phyloP scores from a whole-genome alignment of 2,113 vertebrate species.

The Triplophysa rosa region DNA sequence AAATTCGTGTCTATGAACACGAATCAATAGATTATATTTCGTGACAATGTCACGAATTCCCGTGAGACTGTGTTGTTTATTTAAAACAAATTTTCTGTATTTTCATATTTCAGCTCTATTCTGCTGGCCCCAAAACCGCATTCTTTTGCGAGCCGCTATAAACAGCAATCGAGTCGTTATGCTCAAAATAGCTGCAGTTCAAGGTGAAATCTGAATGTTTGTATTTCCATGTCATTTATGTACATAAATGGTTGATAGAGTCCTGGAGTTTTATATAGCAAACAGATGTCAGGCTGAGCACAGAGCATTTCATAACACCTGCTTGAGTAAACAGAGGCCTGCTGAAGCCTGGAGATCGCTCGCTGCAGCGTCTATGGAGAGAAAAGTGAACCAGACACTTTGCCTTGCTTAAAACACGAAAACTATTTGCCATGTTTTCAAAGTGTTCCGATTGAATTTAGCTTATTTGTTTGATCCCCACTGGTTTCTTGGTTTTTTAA shows the following conservation, averaged over 20 bases:
- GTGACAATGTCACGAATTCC: too few species aligned
- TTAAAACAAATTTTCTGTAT: neutral
- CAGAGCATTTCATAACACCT: slow-evolving; percentile 66
- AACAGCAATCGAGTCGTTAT: slow-evolving; percentile 39
- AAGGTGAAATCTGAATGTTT: slow-evolving; percentile 64
- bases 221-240: slow-evolving; percentile 67
- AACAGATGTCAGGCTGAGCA: slow-evolving; percentile 72
- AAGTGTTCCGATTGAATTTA: too few species aligned
- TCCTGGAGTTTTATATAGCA: slow-evolving; percentile 74
- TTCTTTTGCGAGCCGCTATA: slow-evolving; percentile 27
- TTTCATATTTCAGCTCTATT: slow-evolving; percentile 16
- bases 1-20: too few species aligned
- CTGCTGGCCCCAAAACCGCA: neutral
- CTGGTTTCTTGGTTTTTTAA: too few species aligned
- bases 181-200: slow-evolving; percentile 63
- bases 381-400: too few species aligned
- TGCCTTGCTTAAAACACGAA: too few species aligned
- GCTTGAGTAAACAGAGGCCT: slow-evolving; percentile 78
- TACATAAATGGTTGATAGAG: slow-evolving; percentile 65
- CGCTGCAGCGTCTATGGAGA: slow-evolving; percentile 18
- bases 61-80: too few species aligned
- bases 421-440: too few species aligned
- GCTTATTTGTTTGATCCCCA: too few species aligned
- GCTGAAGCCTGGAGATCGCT: slow-evolving; percentile 62
- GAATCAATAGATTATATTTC: too few species aligned